These are phyloP conservation scores for Schlechtendalia chinensis DNA, from an alignment of 1,140 invertebrate species.

Conservation along the genomic window DNA sequence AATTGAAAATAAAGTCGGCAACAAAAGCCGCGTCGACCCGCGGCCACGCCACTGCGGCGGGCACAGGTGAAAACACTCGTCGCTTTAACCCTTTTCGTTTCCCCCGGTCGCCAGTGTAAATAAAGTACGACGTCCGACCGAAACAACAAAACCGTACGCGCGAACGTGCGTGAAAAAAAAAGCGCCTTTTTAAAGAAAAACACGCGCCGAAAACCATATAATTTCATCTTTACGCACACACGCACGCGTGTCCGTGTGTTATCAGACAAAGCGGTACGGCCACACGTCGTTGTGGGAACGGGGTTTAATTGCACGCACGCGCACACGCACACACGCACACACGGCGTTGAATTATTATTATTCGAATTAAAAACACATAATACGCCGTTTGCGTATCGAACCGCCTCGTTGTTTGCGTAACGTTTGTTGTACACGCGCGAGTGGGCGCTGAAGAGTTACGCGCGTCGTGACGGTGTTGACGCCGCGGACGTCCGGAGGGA, in stretches of 20 bases:
- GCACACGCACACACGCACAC: neutral
- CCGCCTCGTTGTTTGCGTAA: neutral
- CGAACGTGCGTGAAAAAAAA: neutral
- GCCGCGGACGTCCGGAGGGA: neutral
- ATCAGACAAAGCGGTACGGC: neutral
- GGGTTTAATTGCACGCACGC: conserved; percentile 12
- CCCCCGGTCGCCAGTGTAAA: conserved; percentile 56
- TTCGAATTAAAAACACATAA: conserved; percentile 27
- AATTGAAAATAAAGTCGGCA: conserved; percentile 23
- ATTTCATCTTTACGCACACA: neutral
- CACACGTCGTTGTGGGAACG: conserved; percentile 16
- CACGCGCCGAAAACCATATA: neutral
- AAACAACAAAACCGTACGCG: conserved; percentile 28
- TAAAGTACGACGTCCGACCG: conserved; percentile 39
- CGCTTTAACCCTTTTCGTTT: conserved; percentile 88
- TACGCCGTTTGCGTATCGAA: neutral
- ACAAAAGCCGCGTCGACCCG: conserved; percentile 31
- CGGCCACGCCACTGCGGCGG: conserved; percentile 54
- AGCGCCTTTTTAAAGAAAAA: conserved; percentile 29
- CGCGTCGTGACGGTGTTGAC: neutral
- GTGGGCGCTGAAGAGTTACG: conserved; percentile 15
- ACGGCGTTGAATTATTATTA: conserved; percentile 25
- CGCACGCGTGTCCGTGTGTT: too few relatives aligned
- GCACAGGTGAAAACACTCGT: conserved; percentile 90
- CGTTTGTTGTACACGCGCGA: too few relatives aligned